These are phyloP conservation scores for Pristionchus fissidentatus DNA, from an alignment of 2,888 invertebrate species.

Conservation along the genomic window DNA sequence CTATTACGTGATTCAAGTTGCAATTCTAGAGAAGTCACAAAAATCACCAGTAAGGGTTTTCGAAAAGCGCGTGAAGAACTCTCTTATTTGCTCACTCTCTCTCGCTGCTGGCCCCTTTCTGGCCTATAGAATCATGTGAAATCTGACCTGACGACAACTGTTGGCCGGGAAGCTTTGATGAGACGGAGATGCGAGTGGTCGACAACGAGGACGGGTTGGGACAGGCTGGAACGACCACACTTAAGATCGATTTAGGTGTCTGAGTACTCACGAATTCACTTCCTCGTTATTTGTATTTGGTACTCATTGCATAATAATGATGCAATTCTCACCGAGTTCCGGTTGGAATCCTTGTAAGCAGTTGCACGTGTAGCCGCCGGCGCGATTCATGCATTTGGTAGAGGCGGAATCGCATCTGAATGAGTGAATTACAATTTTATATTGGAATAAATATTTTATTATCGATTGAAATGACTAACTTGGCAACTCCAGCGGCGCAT, in stretches of 20 bases:
- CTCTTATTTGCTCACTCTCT: too few species aligned
- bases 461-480: background rate
- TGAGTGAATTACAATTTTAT: too few species aligned
- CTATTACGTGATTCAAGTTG: background rate
- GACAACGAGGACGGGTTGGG: conserved; percentile 47
- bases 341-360: conserved; percentile 73
- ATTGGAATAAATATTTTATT: background rate
- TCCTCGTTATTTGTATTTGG: too few species aligned
- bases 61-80: too few species aligned
- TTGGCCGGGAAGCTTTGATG: conserved; percentile 35
- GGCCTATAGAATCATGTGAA: too few species aligned
- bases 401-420: conserved; percentile 51
- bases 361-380: conserved; percentile 74
- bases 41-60: too few species aligned
- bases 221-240: conserved; percentile 4
- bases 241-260: background rate
- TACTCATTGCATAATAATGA: too few species aligned
- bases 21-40: background rate
- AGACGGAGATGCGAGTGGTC: conserved; percentile 47
- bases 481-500: conserved; percentile 55
- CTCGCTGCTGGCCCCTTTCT: too few species aligned
- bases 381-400: conserved; percentile 71
- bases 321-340: conserved; percentile 69
- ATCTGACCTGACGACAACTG: background rate
- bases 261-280: too few species aligned